phyloP scores from a whole-genome alignment of 2,113 vertebrate genomes.

The Hipposideros armiger region DNA sequence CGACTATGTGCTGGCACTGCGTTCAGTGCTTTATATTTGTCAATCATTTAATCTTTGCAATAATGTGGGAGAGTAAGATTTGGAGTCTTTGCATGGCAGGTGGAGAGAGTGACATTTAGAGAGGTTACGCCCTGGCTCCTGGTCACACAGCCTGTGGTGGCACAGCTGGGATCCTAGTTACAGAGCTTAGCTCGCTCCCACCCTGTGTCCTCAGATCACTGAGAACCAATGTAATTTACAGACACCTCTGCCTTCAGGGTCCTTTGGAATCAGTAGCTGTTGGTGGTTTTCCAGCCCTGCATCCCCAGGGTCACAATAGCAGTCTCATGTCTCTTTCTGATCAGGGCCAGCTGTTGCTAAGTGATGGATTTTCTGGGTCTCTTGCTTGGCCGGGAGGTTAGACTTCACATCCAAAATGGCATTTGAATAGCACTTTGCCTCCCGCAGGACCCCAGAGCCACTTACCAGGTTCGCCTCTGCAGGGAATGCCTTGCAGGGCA shows the following conservation, averaged over 20 bases:
- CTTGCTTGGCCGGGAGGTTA: neutral
- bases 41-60: neutral
- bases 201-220: neutral
- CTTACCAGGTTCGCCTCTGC: neutral
- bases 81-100: neutral
- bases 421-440: neutral
- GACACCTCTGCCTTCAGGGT: conserved; percentile 42
- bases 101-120: neutral
- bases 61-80: neutral
- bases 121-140: neutral
- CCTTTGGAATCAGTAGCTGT: conserved; percentile 31
- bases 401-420: conserved; percentile 53
- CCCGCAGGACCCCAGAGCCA: neutral
- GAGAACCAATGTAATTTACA: neutral
- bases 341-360: conserved; percentile 43
- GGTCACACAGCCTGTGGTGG: neutral
- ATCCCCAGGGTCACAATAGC: conserved; percentile 47
- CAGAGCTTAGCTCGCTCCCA: neutral
- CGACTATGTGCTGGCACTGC: neutral
- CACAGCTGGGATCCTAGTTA: neutral
- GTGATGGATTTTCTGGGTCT: conserved; percentile 42
- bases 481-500: neutral
- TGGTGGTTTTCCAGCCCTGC: conserved; percentile 47
- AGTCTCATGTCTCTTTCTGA: neutral
- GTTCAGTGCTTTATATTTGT: neutral